These are phyloP conservation scores for Macaca fascicularis DNA, from an alignment of 2,113 vertebrate species.

Conservation along the genomic window DNA sequence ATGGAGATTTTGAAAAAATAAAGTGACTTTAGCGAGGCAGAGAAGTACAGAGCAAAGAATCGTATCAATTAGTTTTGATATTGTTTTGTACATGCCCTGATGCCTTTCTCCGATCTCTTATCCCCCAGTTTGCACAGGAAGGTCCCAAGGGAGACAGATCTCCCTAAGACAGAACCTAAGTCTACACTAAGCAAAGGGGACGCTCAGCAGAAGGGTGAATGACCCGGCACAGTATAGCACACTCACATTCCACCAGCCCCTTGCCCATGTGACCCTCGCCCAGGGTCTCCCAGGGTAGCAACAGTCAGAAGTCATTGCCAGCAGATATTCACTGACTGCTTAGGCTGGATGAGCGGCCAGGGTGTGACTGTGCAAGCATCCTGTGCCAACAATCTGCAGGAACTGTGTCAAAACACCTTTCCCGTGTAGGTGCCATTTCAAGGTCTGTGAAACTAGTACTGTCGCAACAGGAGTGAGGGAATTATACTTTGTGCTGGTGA, in stretches of 20 bases:
- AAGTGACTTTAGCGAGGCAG: not conserved
- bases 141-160: not conserved
- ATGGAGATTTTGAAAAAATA: conserved; percentile 4
- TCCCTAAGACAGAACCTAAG: not conserved
- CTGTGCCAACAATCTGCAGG: not conserved
- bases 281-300: not conserved
- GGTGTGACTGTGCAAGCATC: not conserved
- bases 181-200: not conserved
- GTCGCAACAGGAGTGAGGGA: not conserved
- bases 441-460: not conserved
- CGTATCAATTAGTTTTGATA: not conserved
- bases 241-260: not conserved
- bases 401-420: not conserved
- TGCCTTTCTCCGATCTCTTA: not conserved
- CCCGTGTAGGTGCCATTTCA: not conserved
- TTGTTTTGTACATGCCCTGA: not conserved
- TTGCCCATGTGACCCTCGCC: not conserved
- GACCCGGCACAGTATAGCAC: too few relatives aligned
- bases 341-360: not conserved
- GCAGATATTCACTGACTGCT: not conserved
- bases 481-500: not conserved
- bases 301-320: not conserved
- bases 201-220: not conserved
- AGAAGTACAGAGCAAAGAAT: not conserved
- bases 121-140: not conserved